Base-by-base conservation (phyloP, 2,888 invertebrate species). In the Mimumesa dahlbomi region DNA sequence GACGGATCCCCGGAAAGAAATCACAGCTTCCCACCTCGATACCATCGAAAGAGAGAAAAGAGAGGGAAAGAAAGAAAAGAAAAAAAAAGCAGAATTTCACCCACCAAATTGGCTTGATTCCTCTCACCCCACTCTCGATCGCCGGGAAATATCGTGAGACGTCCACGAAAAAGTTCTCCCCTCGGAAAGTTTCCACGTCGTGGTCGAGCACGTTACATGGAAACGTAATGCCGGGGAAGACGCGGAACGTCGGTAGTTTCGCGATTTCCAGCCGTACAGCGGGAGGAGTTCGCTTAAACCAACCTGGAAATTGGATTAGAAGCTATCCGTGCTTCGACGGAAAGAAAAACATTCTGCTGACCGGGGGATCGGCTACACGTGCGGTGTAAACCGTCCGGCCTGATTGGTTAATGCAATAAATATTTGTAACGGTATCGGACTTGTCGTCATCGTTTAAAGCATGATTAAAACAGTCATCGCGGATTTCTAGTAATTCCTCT, bases 291-390 rank as follows among this genome's bases (percentile, higher is more conserved):
- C 64, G 45, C 45, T 53, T 58, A 43, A 64, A 50, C 54, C 49
- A 29, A 54, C 46, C 61, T 57, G 36, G 72, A 68, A 72, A 74
- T 74, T 74, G 59, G 68, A 72, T 74, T 68, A 64, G 63, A 56
- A 63, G 58, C 42, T 19, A 25, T n/a, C 22, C 45, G 45, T 42
- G 42, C 4, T 67, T 61, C 53, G 31, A n/a, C n/a, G 59, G 56
- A 64, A 69, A 64, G 65, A 65, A 69, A 64, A 69, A 65, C 46
- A 56, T 45, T 63, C 42, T 48, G 49, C 54, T 52, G 54, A 21
- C 29, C 43, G 40, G 48, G 45, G 57, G 36, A 69, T 61, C 49
- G 36, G 38, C 53, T 40, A 16, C 40, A 5, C 16, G 16, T 16
- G 14, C 3, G 16, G 34, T 34, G 34, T 53, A 43, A 57, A 46